Evolutionary conservation across 2,113 vertebrate species (phyloP).

Genomic region (Progne subis): DNA sequence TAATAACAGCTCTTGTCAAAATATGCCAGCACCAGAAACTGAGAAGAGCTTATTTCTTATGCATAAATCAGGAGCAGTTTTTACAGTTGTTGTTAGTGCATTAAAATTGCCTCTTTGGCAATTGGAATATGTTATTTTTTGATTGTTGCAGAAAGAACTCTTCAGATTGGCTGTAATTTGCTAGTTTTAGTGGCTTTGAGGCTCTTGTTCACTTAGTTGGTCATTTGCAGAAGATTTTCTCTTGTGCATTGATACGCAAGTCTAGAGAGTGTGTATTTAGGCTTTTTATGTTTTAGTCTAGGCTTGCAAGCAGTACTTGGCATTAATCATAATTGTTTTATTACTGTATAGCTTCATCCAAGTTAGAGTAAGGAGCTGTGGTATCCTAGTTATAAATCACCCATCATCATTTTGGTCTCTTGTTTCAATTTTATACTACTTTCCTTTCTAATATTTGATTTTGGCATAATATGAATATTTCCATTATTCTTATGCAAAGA

Average conservation of each 20-base stretch:
- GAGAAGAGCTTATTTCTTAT: neutral
- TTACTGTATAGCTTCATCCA: neutral
- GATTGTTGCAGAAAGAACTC: neutral
- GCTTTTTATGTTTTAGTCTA: neutral
- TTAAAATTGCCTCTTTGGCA: neutral
- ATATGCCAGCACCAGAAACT: neutral
- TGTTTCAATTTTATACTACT: neutral
- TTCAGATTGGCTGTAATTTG: neutral
- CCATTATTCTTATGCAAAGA: neutral
- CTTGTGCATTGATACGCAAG: neutral
- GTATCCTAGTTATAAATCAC: neutral
- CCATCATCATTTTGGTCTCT: neutral
- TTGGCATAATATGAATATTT: neutral
- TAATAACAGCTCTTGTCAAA: constrained; percentile 17
- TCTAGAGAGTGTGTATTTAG: neutral
- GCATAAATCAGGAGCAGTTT: neutral
- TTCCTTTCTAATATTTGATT: neutral
- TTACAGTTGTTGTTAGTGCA: neutral
- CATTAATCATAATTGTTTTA: neutral
- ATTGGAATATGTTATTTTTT: neutral
- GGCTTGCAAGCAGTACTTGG: neutral
- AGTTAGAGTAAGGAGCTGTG: neutral
- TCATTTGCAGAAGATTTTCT: neutral
- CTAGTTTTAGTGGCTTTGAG: neutral
- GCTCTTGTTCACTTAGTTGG: neutral